phyloP scores from a whole-genome alignment of 2,113 vertebrate species.

The Phainopepla nitens region DNA sequence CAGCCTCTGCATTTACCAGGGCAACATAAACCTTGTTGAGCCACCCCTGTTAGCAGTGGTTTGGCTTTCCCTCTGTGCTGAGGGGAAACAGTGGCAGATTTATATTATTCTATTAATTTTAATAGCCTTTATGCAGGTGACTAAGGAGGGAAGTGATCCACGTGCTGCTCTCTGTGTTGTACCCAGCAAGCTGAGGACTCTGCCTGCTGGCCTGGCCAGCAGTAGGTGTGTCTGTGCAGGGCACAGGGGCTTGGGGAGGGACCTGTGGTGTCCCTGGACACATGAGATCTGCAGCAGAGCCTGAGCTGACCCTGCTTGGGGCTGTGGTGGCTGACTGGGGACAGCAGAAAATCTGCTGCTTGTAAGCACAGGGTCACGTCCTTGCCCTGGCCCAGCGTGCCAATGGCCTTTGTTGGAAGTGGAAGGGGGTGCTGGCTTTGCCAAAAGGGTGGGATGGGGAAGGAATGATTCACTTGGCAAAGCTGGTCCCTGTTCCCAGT shows the following conservation, averaged over 20 bases:
- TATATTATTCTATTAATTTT: neutral
- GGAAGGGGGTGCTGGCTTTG: neutral
- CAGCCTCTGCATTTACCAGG: neutral
- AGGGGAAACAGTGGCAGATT: neutral
- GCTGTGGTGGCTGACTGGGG: neutral
- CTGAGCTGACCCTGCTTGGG: neutral
- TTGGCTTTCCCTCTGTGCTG: neutral
- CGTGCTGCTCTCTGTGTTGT: neutral
- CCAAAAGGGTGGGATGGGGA: slow-evolving; percentile 35
- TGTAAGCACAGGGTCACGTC: neutral
- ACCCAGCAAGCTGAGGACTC: neutral
- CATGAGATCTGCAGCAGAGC: neutral
- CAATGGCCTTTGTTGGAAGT: slow-evolving; percentile 30
- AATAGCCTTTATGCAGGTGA: neutral
- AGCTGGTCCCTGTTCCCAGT: neutral
- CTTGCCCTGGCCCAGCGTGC: neutral
- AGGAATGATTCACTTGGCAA: slow-evolving; percentile 35
- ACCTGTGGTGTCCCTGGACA: neutral
- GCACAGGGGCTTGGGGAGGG: neutral
- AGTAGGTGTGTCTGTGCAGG: neutral
- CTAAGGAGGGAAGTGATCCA: neutral
- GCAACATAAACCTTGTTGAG: neutral
- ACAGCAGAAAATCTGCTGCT: neutral
- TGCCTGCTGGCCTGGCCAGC: neutral
- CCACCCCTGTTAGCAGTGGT: neutral